Evolutionary conservation across 2,113 vertebrate genomes (phyloP).

Genomic region (Phyllostomus hastatus): DNA sequence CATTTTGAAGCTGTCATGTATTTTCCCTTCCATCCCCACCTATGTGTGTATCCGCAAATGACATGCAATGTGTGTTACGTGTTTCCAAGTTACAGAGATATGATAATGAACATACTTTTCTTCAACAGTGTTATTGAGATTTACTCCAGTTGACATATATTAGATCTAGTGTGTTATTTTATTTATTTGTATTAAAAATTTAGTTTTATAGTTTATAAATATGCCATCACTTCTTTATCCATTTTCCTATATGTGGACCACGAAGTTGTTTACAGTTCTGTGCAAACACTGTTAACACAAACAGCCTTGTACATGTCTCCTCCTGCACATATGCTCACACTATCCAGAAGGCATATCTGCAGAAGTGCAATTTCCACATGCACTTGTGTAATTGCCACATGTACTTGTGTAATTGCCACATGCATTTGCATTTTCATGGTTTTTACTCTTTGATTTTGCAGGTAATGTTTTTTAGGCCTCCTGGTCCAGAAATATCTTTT

Average conservation of each 20-base stretch:
- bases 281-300: not conserved
- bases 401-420: not conserved
- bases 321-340: no score
- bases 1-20: not conserved
- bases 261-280: not conserved
- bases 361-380: no score
- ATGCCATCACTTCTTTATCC: not conserved
- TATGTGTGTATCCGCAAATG: not conserved
- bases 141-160: not conserved
- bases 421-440: not conserved
- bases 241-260: not conserved
- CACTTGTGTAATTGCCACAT: no score
- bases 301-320: not conserved
- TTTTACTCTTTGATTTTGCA: not conserved
- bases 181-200: not conserved
- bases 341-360: not conserved
- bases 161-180: not conserved
- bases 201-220: not conserved
- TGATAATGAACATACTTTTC: not conserved
- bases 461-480: not conserved
- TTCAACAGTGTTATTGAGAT: not conserved
- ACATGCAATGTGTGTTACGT: not conserved
- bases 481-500: not conserved
- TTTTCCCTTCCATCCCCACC: no score
- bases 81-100: not conserved